Base-by-base conservation (phyloP, 1,140 invertebrate genomes). In the Coelopa frigida region DNA sequence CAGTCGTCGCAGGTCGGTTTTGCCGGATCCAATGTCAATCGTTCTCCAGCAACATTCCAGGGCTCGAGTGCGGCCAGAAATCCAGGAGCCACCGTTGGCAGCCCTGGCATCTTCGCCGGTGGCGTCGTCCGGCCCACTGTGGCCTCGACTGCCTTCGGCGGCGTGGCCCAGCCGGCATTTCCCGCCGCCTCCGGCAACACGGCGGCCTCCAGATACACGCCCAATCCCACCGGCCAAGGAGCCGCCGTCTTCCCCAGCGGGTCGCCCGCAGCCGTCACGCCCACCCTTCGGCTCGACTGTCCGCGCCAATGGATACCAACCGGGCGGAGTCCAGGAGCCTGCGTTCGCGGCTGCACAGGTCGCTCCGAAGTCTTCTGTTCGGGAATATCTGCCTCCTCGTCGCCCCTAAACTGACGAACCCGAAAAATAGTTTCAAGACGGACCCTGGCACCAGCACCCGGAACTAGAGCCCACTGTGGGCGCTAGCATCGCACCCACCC, bases 331-430 rank as follows among this genome's bases (percentile, higher is more conserved):
- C 15, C 26, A 31, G 18, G 46, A 48, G 32, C 27, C 41, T 24
- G 29, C 33, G 33, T 38, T 38, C n/a, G 27, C 32, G 33, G 41
- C 35, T 44, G 27, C 47, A 49, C 50, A 53, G n/a, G 57, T 47
- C 37, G 55, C 50, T 42, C 59, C 72, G 23, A 59, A 69, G 46
- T 51, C 61, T 58, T 75, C 75, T 1, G 73, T 73, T 48, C 71
- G 76, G 71, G 76, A 78, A 68, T 79, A 79, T 53, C 64, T 79
- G 41, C 41, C 41, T 29, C 41, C 41, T 12, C 41, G 27, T 29
- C n/a, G n/a, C n/a, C n/a, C n/a, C n/a, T n/a, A n/a, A n/a, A n/a
- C n/a, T n/a, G n/a, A n/a, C n/a, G n/a, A n/a, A n/a, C n/a, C n/a
- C n/a, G n/a, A n/a, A n/a, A n/a, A n/a, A n/a, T n/a, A n/a, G n/a